Conservation (phyloP, 64 coral and sea anemone genomes). For the Acropora yongei region DNA sequence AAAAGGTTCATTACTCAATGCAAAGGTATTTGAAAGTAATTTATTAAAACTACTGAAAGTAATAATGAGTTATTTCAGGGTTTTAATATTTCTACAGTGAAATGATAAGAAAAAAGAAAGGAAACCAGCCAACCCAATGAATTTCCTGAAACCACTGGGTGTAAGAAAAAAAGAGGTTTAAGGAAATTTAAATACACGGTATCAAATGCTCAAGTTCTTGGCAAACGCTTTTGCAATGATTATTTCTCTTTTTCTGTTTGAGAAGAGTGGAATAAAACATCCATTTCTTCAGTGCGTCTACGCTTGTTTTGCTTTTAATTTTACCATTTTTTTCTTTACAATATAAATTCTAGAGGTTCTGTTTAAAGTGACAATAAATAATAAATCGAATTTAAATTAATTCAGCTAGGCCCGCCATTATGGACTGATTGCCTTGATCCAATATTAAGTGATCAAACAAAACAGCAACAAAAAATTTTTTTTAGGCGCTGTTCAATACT, state of each 20-base stretch:
- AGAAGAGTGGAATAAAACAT: neutral
- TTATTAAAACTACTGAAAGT: neutral
- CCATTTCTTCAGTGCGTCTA: neutral
- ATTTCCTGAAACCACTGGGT: neutral
- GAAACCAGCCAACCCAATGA: neutral
- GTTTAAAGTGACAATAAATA: neutral
- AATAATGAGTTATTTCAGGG: neutral
- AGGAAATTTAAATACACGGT: neutral
- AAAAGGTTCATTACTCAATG: conserved; percentile 70
- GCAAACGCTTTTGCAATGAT: neutral
- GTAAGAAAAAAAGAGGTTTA: no score
- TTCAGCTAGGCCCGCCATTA: neutral
- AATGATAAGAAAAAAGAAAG: conserved; percentile 4
- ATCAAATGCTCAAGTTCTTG: conserved; percentile 1
- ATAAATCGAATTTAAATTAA: neutral
- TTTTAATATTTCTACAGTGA: neutral
- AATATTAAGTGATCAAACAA: no score
- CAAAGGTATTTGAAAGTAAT: conserved; percentile 54
- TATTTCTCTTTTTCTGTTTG: neutral
- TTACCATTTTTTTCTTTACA: neutral
- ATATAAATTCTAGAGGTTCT: neutral
- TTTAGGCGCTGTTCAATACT: neutral
- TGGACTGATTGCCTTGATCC: neutral
- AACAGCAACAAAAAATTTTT: neutral
- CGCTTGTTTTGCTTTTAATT: neutral